Conservation (phyloP, 92 coral and sea anemone species). For the Epizoanthus stellaris region DNA sequence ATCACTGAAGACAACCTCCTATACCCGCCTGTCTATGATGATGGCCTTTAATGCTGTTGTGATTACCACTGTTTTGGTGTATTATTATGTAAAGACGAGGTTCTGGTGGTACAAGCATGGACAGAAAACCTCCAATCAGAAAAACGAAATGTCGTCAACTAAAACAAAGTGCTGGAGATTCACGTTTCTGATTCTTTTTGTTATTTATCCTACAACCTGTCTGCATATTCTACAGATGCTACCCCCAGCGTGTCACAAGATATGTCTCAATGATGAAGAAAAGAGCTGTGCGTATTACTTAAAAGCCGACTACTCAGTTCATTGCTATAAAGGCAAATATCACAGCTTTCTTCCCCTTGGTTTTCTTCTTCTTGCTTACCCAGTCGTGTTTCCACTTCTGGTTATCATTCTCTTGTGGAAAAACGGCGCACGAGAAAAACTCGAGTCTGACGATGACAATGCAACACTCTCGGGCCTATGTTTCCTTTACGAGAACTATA, state of each 20-base stretch:
- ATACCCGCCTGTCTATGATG: conserved; percentile 50
- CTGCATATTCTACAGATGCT: conserved; percentile 52
- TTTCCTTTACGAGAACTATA: conserved; percentile 66
- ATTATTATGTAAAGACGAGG: no score
- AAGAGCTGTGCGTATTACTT: conserved; percentile 50
- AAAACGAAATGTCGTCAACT: neutral
- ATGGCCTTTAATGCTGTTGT: conserved; percentile 14
- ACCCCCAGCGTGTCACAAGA: conserved; percentile 57
- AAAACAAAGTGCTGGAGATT: conserved; percentile 45
- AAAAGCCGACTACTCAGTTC: conserved; percentile 64
- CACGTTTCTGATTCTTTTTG: conserved; percentile 54
- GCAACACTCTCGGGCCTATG: conserved; percentile 55
- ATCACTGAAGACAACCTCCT: conserved; percentile 41
- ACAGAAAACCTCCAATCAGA: no score
- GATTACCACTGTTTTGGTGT: conserved; percentile 8
- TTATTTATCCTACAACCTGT: conserved; percentile 63
- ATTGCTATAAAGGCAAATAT: conserved; percentile 57
- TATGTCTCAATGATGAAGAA: conserved; percentile 40
- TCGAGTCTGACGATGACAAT: neutral
- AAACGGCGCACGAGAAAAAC: neutral
- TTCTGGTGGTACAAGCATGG: no score
- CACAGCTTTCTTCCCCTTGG: conserved; percentile 32
- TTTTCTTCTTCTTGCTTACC: conserved; percentile 26
- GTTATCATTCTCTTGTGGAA: conserved; percentile 31
- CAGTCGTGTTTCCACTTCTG: conserved; percentile 41